Base-by-base conservation (phyloP, 1,140 invertebrate genomes). In the Drosophila lini region DNA sequence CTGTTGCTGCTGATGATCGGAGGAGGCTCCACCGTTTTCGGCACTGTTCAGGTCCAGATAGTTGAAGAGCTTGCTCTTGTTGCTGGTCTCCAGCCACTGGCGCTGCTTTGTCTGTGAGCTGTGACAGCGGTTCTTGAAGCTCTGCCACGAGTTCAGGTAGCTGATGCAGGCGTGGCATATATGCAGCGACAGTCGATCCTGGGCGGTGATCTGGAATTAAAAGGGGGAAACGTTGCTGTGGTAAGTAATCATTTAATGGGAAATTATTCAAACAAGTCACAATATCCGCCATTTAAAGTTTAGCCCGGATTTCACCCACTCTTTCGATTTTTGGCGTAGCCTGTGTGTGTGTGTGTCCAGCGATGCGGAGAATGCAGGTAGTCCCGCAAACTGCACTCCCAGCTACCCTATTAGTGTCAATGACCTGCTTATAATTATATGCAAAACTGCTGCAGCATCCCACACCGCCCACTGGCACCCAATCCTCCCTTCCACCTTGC, bases 91-190 rank as follows among this genome's bases (percentile, higher is more conserved):
- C 65, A 92, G 71, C 90, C 92, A 92, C 57, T 78, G 82, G 22
- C 80, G 81, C 68, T 92, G 92, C 79, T 92, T 92, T 3, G 50
- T 59, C 52, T 92, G 92, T 16, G 92, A 85, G 40, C 75, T 85
- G 34, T 90, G 56, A 59, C 91, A 92, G 32, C 92, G 92, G 76
- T 92, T 92, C 63, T 92, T 92, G 57, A 92, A 92, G 61, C 91
- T 92, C 69, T 92, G 92, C 92, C 92, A 92, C 5, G 91, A 92
- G 73, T 92, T 92, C 41, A 92, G 68, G 70, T 92, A 92, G 62
- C 92, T 92, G 56, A 92, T 92, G 76, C 92, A 92, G 48, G 91
- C 86, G 60, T 92, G 92, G 52, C 92, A 92, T 31, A 92, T 92
- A 7, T 91, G 73, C 58, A 81, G 56, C 34, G 92, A 92, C 19